Base-by-base conservation (phyloP, 2,797 vertebrate species). In the Urophycis tenuis region DNA sequence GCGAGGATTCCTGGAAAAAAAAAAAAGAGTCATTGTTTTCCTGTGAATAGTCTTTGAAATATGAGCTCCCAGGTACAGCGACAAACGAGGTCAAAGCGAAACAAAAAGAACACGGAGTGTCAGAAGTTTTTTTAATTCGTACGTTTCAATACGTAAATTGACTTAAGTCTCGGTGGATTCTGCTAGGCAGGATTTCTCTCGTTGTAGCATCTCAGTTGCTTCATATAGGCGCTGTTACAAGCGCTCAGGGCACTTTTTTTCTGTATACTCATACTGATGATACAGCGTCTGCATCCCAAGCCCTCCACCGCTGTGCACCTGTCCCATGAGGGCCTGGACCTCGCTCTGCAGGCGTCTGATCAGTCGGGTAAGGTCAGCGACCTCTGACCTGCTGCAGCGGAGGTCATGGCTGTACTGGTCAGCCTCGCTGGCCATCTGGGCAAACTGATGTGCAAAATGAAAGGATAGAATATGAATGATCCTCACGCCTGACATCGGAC, bases 261-360 rank as follows among this genome's bases (percentile, higher is more conserved):
- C 60, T 67, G 45, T 53, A 6, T 22, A 30, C 29, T 12, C 10
- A 67, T 67, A 64, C 53, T 64, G n/a, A 64, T 64, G 29, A 29
- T 10, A 67, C 60, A 29, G 10, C 60, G 29, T n/a, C 2, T 29
- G 60, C 60, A 3, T 67, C 60, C 25, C 60, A 22, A 71, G 69
- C 69, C 32, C 14, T 33, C 14, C 2, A 15, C 69, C 11, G 69
- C 30, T 71, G 25, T 81, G 82, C 82, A 94, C 94, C 90, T 93
- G 87, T 10, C 19, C 2, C 80, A 85, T 91, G 31, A 35, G 82
- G 25, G 70, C 17, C 1, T 74, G 41, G 71, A 92, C 88, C 30
- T 93, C 91, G 7, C 71, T 85, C 71, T 91, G 82, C 64, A 91
- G 79, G 25, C 77, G 88, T 29, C 0, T 74, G 76, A 94, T 93